Evolutionary conservation across 1,140 invertebrate genomes (phyloP).

Genomic region (Rhopalosiphum maidis): DNA sequence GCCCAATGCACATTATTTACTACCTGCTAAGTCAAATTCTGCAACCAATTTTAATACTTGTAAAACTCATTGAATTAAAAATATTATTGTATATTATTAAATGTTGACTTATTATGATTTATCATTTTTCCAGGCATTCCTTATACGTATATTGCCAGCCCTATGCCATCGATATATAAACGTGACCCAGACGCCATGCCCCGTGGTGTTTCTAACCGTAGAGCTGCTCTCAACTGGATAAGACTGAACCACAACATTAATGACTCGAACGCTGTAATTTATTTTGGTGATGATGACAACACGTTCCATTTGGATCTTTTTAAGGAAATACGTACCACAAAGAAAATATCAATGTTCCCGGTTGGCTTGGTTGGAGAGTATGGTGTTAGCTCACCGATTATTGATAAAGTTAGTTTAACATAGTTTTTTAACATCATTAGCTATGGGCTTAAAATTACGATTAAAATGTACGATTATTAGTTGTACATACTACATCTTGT

Average conservation of each 20-base stretch:
- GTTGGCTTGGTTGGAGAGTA: constrained; percentile 81
- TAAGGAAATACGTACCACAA: constrained; percentile 83
- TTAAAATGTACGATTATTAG: not conserved
- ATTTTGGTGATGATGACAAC: constrained; percentile 98
- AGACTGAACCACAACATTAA: constrained; percentile 72
- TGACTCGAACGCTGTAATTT: constrained; percentile 78
- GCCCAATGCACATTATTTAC: not conserved
- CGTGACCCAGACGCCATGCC: constrained; percentile 79
- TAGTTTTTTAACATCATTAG: not conserved
- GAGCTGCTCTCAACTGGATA: constrained; percentile 86
- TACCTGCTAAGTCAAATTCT: not conserved
- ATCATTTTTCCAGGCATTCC: not conserved
- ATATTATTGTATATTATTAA: not conserved
- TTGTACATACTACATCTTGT: not conserved
- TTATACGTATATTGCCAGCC: constrained; percentile 60
- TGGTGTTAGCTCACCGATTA: constrained; percentile 75
- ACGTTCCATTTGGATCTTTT: constrained; percentile 88
- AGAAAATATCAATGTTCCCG: constrained; percentile 85
- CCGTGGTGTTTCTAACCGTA: constrained; percentile 89
- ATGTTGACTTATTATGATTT: not conserved
- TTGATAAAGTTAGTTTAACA: constrained; percentile 67
- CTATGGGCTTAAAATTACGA: not conserved
- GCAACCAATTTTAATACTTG: not conserved
- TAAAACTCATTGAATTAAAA: not conserved
- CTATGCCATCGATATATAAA: constrained; percentile 80